These are phyloP conservation scores for Spilarctia lutea DNA, from an alignment of 2,888 invertebrate species.

Conservation along the genomic window DNA sequence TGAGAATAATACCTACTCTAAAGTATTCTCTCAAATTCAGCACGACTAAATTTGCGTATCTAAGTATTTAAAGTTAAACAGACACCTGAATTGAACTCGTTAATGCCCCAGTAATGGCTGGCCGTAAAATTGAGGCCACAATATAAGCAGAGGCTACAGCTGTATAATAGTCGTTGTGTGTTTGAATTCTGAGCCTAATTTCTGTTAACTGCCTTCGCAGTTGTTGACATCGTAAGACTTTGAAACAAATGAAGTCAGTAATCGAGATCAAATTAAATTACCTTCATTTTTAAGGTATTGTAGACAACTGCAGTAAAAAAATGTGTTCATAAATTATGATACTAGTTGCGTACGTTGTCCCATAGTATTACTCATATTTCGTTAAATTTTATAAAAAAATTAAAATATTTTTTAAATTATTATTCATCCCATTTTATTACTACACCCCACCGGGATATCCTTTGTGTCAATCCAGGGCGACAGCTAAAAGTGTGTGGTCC, in stretches of 20 bases:
- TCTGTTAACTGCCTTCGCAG: conserved; percentile 22
- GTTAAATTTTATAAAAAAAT: too few species aligned
- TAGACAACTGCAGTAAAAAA: too few species aligned
- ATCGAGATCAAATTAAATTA: neutral
- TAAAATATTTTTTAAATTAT: too few species aligned
- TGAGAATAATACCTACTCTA: neutral
- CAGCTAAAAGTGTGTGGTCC: too few species aligned
- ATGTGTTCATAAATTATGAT: too few species aligned
- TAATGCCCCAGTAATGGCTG: conserved; percentile 25
- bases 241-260: conserved; percentile 2
- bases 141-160: conserved; percentile 53
- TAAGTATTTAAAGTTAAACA: conserved; percentile 29
- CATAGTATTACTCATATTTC: too few species aligned
- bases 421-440: too few species aligned
- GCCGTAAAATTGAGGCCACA: conserved; percentile 55
- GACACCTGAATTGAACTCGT: conserved; percentile 28
- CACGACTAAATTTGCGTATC: conserved; percentile 17
- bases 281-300: too few species aligned
- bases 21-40: neutral
- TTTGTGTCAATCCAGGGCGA: too few species aligned
- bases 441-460: too few species aligned
- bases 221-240: conserved; percentile 11
- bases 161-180: conserved; percentile 43
- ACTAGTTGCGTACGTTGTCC: too few species aligned
- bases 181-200: conserved; percentile 32